These are phyloP conservation scores for Apostichopus californicus DNA, from an alignment of 35 echinoderm and acorn worm genomes.

Conservation along the genomic window DNA sequence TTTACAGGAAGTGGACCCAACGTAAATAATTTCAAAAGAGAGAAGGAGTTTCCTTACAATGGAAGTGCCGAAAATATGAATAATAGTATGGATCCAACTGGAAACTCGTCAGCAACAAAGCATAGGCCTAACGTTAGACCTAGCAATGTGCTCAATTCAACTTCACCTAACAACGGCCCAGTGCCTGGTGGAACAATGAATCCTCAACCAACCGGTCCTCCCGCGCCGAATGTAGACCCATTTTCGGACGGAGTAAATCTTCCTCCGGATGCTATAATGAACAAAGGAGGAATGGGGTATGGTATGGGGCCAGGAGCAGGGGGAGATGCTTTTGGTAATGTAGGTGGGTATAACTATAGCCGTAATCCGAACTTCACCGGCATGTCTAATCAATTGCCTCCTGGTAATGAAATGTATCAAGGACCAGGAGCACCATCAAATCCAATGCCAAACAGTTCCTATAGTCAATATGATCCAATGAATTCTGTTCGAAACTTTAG, in stretches of 20 bases:
- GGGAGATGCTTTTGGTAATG: conserved; percentile 33
- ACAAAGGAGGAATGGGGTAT: conserved; percentile 56
- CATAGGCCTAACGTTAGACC: conserved; percentile 47
- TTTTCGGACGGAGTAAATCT: conserved; percentile 69
- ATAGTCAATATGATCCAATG: conserved; percentile 79
- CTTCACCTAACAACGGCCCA: conserved; percentile 55
- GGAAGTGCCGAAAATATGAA: conserved; percentile 57
- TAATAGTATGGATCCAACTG: conserved; percentile 59
- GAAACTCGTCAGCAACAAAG: conserved; percentile 61
- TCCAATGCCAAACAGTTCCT: conserved; percentile 73
- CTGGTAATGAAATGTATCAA: conserved; percentile 61
- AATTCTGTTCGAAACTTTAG: conserved; percentile 47
- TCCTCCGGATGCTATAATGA: conserved; percentile 64
- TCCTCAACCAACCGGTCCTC: conserved; percentile 53
- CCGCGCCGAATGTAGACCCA: conserved; percentile 75
- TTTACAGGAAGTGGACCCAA: conserved; percentile 52
- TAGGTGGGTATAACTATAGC: conserved; percentile 26
- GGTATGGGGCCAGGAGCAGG: conserved; percentile 45
- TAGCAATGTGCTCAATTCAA: conserved; percentile 47
- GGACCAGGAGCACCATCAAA: conserved; percentile 61
- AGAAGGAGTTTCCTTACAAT: conserved; percentile 61
- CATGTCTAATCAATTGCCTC: conserved; percentile 51
- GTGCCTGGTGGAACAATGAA: conserved; percentile 67
- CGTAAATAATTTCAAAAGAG: conserved; percentile 53
- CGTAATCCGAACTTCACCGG: conserved; percentile 52